Evolutionary conservation across 1,140 invertebrate species (phyloP).

Genomic region (Pseudomyrmex gracilis): DNA sequence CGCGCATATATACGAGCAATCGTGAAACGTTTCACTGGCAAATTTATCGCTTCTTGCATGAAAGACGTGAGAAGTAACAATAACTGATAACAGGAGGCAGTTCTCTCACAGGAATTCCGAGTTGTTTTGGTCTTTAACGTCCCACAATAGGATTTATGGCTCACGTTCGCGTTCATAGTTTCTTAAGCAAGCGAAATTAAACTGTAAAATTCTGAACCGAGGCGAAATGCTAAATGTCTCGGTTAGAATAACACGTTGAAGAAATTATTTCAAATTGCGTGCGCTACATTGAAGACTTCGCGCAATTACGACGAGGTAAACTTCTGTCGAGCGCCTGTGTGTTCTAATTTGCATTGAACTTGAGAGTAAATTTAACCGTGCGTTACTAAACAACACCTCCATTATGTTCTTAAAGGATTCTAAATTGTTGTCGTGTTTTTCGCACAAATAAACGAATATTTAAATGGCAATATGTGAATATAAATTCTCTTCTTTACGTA

Average conservation of each 20-base stretch:
- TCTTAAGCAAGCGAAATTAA: conserved; percentile 19
- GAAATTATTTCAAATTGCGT: not conserved
- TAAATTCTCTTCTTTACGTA: too few relatives aligned
- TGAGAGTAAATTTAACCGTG: not conserved
- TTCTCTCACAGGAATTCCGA: conserved; percentile 13
- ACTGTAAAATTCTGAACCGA: not conserved
- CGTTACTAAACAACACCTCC: not conserved
- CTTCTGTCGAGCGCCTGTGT: not conserved
- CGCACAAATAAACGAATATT: not conserved
- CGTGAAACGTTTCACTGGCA: not conserved
- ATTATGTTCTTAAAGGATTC: not conserved
- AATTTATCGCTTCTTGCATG: conserved; percentile 29
- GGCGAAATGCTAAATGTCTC: not conserved
- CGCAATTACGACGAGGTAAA: not conserved
- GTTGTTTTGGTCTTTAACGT: conserved; percentile 19
- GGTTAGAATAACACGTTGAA: not conserved
- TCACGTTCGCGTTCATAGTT: not conserved
- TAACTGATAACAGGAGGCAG: conserved; percentile 19
- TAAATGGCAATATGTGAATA: not conserved
- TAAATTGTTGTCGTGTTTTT: not conserved
- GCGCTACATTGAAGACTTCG: not conserved
- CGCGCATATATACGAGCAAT: conserved; percentile 8
- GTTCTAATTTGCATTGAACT: not conserved
- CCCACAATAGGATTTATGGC: not conserved
- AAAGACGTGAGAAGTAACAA: conserved; percentile 25